These are phyloP conservation scores for Muntiacus muntjak DNA, from an alignment of 2,113 vertebrate genomes.

Conservation along the genomic window DNA sequence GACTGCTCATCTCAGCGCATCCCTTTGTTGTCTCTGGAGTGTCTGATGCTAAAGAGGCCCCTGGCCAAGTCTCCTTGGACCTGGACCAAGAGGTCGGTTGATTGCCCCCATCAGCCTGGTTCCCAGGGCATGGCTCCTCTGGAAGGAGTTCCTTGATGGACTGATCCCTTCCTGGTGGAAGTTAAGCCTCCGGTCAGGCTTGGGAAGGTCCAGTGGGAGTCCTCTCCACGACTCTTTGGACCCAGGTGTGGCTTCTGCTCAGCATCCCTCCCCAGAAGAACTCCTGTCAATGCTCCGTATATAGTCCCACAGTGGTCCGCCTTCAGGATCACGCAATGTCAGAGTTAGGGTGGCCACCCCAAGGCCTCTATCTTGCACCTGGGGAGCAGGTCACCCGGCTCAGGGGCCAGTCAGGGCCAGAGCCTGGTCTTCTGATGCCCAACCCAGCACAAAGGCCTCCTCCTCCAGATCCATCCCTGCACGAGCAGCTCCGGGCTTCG, in stretches of 20 bases:
- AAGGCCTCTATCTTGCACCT: not conserved
- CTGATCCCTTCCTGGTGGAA: not conserved
- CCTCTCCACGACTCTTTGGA: not conserved
- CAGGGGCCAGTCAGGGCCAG: not conserved
- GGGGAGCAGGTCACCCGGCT: not conserved
- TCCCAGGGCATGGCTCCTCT: not conserved
- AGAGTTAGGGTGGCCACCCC: not conserved
- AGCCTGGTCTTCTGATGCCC: not conserved
- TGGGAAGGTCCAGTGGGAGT: not conserved
- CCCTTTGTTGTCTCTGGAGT: not conserved
- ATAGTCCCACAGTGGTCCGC: too few relatives aligned
- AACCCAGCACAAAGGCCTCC: not conserved
- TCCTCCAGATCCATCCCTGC: not conserved
- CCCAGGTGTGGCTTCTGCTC: not conserved
- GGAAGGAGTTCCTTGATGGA: not conserved
- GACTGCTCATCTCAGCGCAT: rapidly evolving
- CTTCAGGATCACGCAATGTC: not conserved
- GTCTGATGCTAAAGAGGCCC: not conserved
- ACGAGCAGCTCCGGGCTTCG: not conserved
- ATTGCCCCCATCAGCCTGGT: not conserved
- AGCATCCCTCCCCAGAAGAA: not conserved
- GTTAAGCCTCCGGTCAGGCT: not conserved
- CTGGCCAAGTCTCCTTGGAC: not conserved
- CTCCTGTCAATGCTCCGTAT: rapidly evolving
- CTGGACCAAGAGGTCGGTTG: rapidly evolving